phyloP scores from a whole-genome alignment of 2,888 invertebrate species.

The Callosobruchus maculatus region DNA sequence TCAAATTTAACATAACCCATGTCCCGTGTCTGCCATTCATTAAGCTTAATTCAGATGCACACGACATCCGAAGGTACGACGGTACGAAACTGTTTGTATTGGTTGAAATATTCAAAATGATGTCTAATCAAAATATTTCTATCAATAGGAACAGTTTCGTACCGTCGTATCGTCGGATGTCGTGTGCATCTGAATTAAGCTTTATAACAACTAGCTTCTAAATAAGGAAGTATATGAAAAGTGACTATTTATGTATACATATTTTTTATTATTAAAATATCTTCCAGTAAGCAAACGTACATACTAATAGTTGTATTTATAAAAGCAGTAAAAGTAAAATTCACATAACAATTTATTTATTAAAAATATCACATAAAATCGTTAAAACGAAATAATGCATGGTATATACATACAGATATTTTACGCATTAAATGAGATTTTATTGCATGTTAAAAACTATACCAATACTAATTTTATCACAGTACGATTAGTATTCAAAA shows the following conservation, averaged over 20 bases:
- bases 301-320: neutral
- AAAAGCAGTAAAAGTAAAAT: neutral
- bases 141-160: too few species aligned
- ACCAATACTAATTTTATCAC: slow-evolving; percentile 20
- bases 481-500: slow-evolving; percentile 13
- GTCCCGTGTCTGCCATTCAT: too few species aligned
- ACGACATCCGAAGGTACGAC: too few species aligned
- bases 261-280: neutral
- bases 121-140: too few species aligned
- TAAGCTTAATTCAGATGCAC: too few species aligned
- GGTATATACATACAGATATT: neutral
- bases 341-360: neutral
- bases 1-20: too few species aligned
- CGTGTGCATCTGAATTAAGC: too few species aligned
- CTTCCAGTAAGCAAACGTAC: neutral
- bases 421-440: neutral
- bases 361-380: neutral
- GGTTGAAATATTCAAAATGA: too few species aligned
- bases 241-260: neutral
- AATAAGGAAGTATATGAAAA: too few species aligned
- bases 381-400: neutral
- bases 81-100: too few species aligned
- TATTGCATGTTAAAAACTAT: neutral
- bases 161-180: too few species aligned
- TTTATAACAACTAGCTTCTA: too few species aligned